A percentile compares a stretch with the other conserved stretches of the same genome.
phyloP scores from a whole-genome alignment of 2,888 invertebrate genomes.

The Marronus borbonicus region DNA sequence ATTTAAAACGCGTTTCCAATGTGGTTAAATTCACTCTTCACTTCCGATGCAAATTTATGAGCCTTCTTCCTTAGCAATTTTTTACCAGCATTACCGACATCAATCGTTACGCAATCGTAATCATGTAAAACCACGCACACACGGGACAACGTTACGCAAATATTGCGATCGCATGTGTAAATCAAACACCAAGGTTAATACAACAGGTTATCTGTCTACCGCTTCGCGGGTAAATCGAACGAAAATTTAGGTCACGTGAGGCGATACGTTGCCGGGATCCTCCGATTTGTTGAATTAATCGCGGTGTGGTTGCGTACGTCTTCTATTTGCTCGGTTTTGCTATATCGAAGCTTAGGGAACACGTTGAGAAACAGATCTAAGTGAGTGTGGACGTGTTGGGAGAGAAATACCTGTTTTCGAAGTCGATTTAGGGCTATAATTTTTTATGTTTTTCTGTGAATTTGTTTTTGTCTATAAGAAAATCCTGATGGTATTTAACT shows the following conservation, averaged over 20 bases:
- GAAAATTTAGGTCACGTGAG: slow-evolving; percentile 14
- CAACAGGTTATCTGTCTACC: neutral
- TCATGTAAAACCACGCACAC: neutral
- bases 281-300: neutral
- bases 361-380: too few species aligned
- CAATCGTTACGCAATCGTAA: neutral
- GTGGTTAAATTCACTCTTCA: neutral
- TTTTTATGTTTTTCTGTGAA: too few species aligned
- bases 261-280: neutral
- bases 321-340: neutral
- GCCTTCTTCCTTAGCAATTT: too few species aligned
- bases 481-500: too few species aligned
- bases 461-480: too few species aligned
- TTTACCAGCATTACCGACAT: neutral
- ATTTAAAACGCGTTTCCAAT: neutral
- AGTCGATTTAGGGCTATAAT: too few species aligned
- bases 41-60: neutral
- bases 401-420: too few species aligned
- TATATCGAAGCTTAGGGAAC: neutral
- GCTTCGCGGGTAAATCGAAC: neutral
- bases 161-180: neutral
- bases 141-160: slow-evolving; percentile 6
- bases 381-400: too few species aligned
- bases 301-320: neutral
- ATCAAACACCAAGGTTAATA: slow-evolving; percentile 6